Evolutionary conservation across 1,140 invertebrate genomes (phyloP).

Genomic region (Trichoplusia ni): DNA sequence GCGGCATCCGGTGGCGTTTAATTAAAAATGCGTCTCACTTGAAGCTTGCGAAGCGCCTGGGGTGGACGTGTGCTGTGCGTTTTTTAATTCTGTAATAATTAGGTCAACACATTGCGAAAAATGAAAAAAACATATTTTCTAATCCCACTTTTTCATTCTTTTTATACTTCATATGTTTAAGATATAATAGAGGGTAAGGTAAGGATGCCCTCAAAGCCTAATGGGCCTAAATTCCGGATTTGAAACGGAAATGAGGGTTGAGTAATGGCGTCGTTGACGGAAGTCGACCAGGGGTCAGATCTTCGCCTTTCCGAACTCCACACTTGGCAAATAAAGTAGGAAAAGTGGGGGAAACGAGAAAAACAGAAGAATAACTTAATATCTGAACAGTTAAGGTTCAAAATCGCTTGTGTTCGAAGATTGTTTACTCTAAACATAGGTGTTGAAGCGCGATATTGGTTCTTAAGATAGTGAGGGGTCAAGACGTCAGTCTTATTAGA

Average conservation of each 20-base stretch:
- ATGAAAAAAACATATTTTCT: neutral
- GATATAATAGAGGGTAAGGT: neutral
- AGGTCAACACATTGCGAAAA: slow-evolving; percentile 3
- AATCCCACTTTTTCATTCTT: no score
- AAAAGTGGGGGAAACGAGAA: slow-evolving; percentile 26
- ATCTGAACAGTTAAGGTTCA: neutral
- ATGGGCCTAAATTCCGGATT: slow-evolving; percentile 35
- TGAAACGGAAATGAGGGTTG: slow-evolving; percentile 44
- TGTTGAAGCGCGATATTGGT: slow-evolving; percentile 31
- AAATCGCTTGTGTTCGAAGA: slow-evolving; percentile 1
- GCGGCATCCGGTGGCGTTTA: slow-evolving; percentile 75
- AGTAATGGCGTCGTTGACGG: slow-evolving; percentile 45
- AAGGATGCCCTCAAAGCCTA: slow-evolving; percentile 22
- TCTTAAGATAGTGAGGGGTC: slow-evolving; percentile 30
- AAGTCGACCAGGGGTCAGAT: slow-evolving; percentile 38
- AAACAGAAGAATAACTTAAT: neutral
- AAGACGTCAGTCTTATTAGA: slow-evolving; percentile 31
- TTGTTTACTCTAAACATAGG: slow-evolving; percentile 30
- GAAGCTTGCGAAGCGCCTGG: slow-evolving; percentile 53
- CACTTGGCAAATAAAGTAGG: slow-evolving; percentile 39
- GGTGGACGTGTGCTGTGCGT: slow-evolving; percentile 48
- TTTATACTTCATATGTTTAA: neutral
- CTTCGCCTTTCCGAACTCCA: slow-evolving; percentile 29
- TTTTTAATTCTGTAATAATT: slow-evolving; percentile 18
- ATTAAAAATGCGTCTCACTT: slow-evolving; percentile 80